These are phyloP conservation scores for Ophion ventricosus DNA, from an alignment of 2,888 invertebrate species.

Conservation along the genomic window DNA sequence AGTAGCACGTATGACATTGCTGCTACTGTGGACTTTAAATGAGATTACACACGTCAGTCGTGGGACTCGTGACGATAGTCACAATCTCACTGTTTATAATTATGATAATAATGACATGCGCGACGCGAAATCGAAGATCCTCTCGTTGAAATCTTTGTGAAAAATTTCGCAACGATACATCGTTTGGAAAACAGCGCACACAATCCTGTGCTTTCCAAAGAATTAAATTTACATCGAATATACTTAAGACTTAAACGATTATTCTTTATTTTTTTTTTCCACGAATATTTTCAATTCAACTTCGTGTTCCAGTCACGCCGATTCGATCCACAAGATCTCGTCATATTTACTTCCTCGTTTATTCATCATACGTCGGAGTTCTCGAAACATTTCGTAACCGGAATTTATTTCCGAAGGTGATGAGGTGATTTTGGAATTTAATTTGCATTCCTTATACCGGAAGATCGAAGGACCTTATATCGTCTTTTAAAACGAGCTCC, in stretches of 20 bases:
- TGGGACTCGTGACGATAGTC: constrained; percentile 24
- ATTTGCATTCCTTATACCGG: neutral
- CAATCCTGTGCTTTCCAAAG: neutral
- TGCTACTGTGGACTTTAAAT: constrained; percentile 22
- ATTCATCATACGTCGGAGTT: neutral
- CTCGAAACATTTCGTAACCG: constrained; percentile 16
- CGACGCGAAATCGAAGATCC: constrained; percentile 19
- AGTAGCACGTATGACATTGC: constrained; percentile 9
- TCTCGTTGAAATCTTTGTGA: neutral
- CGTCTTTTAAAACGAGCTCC: neutral
- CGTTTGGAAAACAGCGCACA: neutral
- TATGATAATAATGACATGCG: constrained; percentile 27
- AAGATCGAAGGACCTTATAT: neutral
- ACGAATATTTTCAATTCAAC: neutral
- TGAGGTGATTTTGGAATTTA: neutral
- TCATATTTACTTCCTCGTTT: neutral
- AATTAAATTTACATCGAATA: constrained; percentile 23
- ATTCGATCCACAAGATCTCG: neutral
- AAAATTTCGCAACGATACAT: constrained; percentile 28
- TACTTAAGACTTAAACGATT: neutral
- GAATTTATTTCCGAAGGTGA: constrained; percentile 3
- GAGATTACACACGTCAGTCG: constrained; percentile 34
- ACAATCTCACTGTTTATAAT: constrained; percentile 33
- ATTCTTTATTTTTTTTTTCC: constrained; percentile 5
- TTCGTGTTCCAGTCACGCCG: neutral